Evolutionary conservation across 2,113 vertebrate species (phyloP).

Genomic region (Bostrychus sinensis): DNA sequence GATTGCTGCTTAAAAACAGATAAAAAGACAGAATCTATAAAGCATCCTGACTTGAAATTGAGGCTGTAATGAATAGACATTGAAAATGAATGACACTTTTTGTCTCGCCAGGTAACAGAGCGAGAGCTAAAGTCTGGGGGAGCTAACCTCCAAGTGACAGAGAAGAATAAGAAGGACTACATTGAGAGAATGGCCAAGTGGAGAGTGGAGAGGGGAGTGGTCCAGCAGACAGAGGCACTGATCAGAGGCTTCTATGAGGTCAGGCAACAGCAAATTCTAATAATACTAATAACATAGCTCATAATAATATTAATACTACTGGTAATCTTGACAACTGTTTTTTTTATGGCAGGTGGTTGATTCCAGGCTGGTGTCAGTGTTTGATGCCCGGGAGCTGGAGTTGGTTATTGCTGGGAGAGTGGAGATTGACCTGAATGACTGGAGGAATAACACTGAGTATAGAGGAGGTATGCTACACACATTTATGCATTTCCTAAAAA

Average conservation of each 20-base stretch:
- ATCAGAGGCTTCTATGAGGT: constrained; percentile 98
- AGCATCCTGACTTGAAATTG: too few species aligned
- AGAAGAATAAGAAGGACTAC: constrained; percentile 99
- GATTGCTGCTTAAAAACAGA: too few species aligned
- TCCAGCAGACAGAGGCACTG: constrained; percentile 93
- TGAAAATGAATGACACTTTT: too few species aligned
- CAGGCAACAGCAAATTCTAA: constrained; percentile 22
- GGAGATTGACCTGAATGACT: constrained; percentile 95
- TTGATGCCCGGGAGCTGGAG: constrained; percentile 96
- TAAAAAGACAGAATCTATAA: too few species aligned
- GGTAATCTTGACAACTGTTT: too few species aligned
- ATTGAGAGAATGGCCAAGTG: constrained; percentile 98
- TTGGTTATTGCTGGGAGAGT: constrained; percentile 97
- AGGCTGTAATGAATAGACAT: too few species aligned
- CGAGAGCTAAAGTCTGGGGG: constrained; percentile 96
- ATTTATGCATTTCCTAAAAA: too few species aligned
- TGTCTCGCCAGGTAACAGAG: constrained; percentile 87
- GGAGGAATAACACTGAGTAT: constrained; percentile 96
- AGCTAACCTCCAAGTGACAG: constrained; percentile 93
- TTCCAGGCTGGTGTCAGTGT: constrained; percentile 95
- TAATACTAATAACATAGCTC: background rate
- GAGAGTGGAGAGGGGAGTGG: constrained; percentile 92
- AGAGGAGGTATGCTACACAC: constrained; percentile 88
- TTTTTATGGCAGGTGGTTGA: constrained; percentile 87
- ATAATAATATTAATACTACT: too few species aligned